phyloP scores from a whole-genome alignment of 2,797 vertebrate genomes.

The Neosalanx taihuensis region DNA sequence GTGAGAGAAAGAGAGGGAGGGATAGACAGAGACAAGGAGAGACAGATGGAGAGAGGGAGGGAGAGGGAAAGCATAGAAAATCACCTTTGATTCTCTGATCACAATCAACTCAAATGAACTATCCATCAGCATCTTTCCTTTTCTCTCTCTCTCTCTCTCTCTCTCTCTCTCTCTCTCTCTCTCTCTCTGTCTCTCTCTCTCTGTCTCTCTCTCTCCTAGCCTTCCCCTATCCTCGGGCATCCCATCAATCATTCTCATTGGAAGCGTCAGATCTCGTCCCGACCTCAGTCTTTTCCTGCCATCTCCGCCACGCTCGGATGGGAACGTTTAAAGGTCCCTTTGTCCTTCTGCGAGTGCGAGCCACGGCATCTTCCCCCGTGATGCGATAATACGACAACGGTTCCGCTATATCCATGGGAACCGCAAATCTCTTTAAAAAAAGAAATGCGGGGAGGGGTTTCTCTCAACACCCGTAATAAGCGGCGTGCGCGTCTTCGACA shows the following conservation, averaged over 20 bases:
- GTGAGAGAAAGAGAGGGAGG: not conserved
- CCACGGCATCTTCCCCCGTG: conserved; percentile 52
- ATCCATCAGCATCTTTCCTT: conserved; percentile 61
- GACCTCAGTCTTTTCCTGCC: conserved; percentile 47
- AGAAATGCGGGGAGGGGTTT: conserved; percentile 10
- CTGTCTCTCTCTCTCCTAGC: conserved; percentile 28
- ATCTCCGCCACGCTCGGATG: conserved; percentile 37
- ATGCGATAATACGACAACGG: conserved; percentile 66
- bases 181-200: conserved; percentile 12
- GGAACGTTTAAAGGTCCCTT: conserved; percentile 66
- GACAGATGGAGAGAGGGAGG: conserved; percentile 24
- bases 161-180: conserved; percentile 40
- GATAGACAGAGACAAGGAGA: conserved; percentile 38
- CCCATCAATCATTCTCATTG: conserved; percentile 67
- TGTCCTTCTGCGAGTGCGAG: conserved; percentile 52
- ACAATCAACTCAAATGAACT: conserved; percentile 55
- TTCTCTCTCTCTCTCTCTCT: conserved; percentile 48
- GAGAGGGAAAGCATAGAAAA: not conserved
- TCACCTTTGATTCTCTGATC: conserved; percentile 5
- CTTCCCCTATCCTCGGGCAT: conserved; percentile 63
- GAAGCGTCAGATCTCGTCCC: conserved; percentile 47
- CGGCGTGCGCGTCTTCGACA: conserved; percentile 44
- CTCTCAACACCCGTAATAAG: conserved; percentile 65
- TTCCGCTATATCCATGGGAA: conserved; percentile 54
- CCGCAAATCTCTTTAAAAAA: conserved; percentile 18